Evolutionary conservation across 64 coral and sea anemone species (phyloP).

Genomic region (Montipora sp.): DNA sequence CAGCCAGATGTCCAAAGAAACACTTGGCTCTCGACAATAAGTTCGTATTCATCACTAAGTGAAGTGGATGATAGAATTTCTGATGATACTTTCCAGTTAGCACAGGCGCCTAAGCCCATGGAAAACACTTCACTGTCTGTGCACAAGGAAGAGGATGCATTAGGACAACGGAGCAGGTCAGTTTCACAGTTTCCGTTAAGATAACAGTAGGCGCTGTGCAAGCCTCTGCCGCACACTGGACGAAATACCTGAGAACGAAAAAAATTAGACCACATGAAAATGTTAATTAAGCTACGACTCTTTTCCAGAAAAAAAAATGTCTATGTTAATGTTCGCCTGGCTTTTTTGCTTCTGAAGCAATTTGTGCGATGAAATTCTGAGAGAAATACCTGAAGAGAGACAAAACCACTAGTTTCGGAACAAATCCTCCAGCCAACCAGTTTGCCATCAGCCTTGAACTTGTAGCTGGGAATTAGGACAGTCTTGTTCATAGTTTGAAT

Average conservation of each 20-base stretch:
- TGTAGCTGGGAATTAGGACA: constrained; percentile 27
- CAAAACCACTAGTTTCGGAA: constrained; percentile 24
- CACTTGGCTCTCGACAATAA: not conserved
- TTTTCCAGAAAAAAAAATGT: too few species aligned
- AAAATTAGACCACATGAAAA: not conserved
- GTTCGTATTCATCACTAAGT: constrained; percentile 24
- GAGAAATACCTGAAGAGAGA: constrained; percentile 52
- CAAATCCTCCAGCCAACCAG: constrained; percentile 42
- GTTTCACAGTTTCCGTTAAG: not conserved
- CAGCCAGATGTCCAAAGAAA: constrained; percentile 41
- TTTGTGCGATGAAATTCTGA: not conserved
- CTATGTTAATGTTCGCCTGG: too few species aligned
- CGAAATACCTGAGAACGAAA: constrained; percentile 42
- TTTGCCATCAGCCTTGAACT: constrained; percentile 43
- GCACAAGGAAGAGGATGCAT: not conserved
- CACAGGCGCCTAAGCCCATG: constrained; percentile 10
- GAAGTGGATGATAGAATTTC: not conserved
- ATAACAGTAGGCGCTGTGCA: not conserved
- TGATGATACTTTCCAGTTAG: not conserved
- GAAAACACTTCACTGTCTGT: constrained; percentile 19
- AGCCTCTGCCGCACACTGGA: constrained; percentile 37
- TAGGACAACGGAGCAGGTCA: not conserved
- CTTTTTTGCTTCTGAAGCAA: too few species aligned
- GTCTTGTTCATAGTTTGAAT: constrained; percentile 1
- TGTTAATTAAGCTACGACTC: not conserved